Percentiles rank a stretch among this genome's conserved stretches.
Evolutionary conservation across 2,888 invertebrate species (phyloP).

Genomic region (Amiota communis): DNA sequence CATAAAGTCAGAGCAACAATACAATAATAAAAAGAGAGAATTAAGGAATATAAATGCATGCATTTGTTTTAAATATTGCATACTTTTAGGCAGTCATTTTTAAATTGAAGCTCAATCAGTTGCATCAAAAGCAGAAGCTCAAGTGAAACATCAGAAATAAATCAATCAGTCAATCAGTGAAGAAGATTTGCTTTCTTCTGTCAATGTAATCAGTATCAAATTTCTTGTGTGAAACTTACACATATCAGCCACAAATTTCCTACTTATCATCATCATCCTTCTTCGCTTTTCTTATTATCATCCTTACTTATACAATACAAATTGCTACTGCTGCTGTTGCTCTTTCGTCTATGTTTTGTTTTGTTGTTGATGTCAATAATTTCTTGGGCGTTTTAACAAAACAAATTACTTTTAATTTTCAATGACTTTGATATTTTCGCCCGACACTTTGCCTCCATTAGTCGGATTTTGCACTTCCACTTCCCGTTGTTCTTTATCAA

Average conservation of each 20-base stretch:
- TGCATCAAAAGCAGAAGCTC: not conserved
- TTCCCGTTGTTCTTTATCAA: not conserved
- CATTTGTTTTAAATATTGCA: conserved; percentile 55
- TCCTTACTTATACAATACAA: not conserved
- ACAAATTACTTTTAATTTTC: conserved; percentile 68
- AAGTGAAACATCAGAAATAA: no score
- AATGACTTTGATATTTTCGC: conserved; percentile 65
- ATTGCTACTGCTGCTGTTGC: conserved; percentile 30
- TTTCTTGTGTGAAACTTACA: conserved; percentile 44
- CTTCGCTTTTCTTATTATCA: no score
- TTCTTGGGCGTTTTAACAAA: conserved; percentile 61
- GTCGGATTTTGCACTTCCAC: not conserved
- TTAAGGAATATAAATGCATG: no score
- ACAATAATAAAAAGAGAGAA: no score
- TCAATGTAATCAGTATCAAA: conserved; percentile 56
- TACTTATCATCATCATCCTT: not conserved
- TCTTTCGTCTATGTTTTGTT: not conserved
- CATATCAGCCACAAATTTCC: not conserved
- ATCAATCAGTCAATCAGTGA: not conserved
- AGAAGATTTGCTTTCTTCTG: no score
- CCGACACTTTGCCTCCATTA: conserved; percentile 8
- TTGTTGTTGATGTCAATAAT: conserved; percentile 40
- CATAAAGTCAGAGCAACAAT: no score
- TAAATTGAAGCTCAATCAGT: conserved; percentile 33
- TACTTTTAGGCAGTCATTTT: conserved; percentile 62